phyloP scores from a whole-genome alignment of 2,797 vertebrate species.

The Luscinia luscinia region DNA sequence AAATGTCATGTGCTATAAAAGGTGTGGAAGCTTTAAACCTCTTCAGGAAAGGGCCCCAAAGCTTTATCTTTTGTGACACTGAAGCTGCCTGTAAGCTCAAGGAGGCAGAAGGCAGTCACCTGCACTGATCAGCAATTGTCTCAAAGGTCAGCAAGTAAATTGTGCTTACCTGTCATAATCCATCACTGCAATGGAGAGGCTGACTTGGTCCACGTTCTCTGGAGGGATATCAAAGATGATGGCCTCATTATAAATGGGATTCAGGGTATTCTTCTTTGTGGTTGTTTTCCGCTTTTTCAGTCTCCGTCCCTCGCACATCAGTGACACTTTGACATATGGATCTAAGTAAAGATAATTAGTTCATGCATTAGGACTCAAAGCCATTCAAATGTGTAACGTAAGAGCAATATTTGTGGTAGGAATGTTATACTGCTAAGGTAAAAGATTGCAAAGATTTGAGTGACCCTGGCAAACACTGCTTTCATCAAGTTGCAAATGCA shows the following conservation, averaged over 20 bases:
- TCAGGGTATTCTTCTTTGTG: slow-evolving; percentile 95
- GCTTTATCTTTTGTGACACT: neutral
- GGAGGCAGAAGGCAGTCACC: neutral
- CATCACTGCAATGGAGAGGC: slow-evolving; percentile 96
- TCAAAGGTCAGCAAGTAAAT: neutral
- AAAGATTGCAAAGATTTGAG: neutral
- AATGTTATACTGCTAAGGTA: neutral
- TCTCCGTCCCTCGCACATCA: slow-evolving; percentile 93
- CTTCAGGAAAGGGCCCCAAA: neutral
- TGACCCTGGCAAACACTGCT: neutral
- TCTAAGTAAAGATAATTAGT: slow-evolving; percentile 76
- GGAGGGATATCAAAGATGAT: slow-evolving; percentile 98
- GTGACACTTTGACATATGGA: slow-evolving; percentile 96
- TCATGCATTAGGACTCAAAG: neutral
- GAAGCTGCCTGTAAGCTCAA: neutral
- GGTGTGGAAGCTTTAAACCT: neutral
- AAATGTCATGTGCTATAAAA: neutral
- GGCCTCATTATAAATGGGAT: slow-evolving; percentile 95
- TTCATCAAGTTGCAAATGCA: neutral
- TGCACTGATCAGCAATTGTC: neutral
- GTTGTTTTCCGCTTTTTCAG: slow-evolving; percentile 97
- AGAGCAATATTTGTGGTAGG: neutral
- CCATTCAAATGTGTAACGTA: neutral
- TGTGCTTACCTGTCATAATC: slow-evolving; percentile 92
- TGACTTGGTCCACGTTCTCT: slow-evolving; percentile 98